Percentiles rank a stretch among this genome's conserved stretches.
phyloP scores from a whole-genome alignment of 2,797 vertebrate genomes.

The Poeciliopsis turneri region DNA sequence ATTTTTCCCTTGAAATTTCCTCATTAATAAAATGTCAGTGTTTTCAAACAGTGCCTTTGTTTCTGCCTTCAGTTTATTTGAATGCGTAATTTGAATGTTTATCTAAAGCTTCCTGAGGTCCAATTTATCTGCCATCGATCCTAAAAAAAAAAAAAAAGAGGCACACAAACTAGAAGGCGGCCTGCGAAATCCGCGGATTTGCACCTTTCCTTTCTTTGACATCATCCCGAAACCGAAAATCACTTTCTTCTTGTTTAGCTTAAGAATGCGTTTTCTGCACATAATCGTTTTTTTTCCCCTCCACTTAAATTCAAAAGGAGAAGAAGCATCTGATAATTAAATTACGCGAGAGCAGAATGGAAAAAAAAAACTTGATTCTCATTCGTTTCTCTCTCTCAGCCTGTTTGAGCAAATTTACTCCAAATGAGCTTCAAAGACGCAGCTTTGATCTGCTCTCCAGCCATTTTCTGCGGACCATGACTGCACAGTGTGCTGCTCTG shows the following conservation, averaged over 20 bases:
- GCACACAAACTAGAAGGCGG: not conserved
- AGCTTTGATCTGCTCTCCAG: slow-evolving; percentile 11
- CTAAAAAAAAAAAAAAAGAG: not conserved
- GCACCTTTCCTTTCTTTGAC: not conserved
- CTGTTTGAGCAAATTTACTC: slow-evolving; percentile 2
- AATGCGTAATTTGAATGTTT: not conserved
- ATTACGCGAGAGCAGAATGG: not conserved
- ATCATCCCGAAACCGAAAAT: not conserved
- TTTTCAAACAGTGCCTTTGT: not conserved
- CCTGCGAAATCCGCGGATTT: not conserved
- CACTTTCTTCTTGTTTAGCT: not conserved
- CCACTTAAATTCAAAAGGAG: not conserved
- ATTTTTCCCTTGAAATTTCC: not conserved
- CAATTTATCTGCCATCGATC: not conserved
- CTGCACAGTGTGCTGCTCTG: not conserved
- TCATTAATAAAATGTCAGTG: not conserved
- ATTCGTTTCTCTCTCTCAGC: not conserved
- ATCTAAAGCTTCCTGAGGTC: not conserved
- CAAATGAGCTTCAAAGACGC: not conserved
- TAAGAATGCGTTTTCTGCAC: not conserved
- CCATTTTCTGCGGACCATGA: slow-evolving; percentile 13
- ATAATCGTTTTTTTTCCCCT: not conserved
- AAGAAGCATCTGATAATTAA: not conserved
- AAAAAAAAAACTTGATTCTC: not conserved
- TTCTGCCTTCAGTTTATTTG: not conserved